Evolutionary conservation across 2,113 vertebrate genomes (phyloP).

Genomic region (Steatornis caripensis): DNA sequence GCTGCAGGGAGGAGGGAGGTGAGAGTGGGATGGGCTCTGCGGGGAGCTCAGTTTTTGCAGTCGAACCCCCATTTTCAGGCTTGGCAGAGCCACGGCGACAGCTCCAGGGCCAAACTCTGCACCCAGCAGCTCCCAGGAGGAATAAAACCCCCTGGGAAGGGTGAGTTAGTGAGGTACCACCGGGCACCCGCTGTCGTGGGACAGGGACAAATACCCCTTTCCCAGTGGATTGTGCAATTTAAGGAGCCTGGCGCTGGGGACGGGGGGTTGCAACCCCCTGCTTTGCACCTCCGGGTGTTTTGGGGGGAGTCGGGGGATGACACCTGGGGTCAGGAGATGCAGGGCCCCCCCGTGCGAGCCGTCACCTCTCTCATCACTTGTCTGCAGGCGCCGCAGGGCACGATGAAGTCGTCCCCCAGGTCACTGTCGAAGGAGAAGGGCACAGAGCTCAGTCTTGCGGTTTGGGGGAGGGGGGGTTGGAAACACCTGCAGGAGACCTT

Average conservation of each 20-base stretch:
- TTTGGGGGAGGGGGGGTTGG: no score
- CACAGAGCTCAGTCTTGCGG: neutral
- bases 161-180: neutral
- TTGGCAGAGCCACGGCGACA: neutral
- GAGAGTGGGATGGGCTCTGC: fast-evolving
- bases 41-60: neutral
- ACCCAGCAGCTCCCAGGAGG: neutral
- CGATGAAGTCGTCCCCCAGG: constrained; percentile 78
- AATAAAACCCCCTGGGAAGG: neutral
- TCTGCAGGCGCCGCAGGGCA: constrained; percentile 89
- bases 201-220: neutral
- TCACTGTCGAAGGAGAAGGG: constrained; percentile 76
- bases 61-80: neutral
- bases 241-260: neutral
- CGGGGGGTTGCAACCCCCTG: neutral
- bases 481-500: neutral
- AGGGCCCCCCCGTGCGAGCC: fast-evolving
- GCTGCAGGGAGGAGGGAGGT: fast-evolving
- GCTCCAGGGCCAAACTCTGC: neutral
- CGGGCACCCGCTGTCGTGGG: fast-evolving
- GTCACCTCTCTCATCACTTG: constrained; percentile 95
- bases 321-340: neutral
- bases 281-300: neutral
- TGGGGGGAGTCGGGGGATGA: neutral
- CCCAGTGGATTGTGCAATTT: no score